Conservation (phyloP, 2,113 vertebrate genomes). For the Forbesichthys agassizii region DNA sequence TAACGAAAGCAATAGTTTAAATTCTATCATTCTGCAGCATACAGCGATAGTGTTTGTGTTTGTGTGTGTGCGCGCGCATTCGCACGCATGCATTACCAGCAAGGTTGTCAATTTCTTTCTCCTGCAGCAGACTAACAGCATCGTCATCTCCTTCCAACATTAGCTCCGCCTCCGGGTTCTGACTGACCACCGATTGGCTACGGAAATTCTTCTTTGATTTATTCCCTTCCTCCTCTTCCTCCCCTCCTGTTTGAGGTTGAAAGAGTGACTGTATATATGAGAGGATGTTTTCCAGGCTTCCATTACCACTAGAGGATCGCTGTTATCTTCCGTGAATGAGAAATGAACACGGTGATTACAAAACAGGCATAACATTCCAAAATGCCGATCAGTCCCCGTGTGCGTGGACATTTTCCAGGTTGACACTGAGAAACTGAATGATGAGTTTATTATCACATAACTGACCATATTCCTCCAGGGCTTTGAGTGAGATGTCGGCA, state of each 20-base stretch:
- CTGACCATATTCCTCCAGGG: conserved; percentile 93
- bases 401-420: no score
- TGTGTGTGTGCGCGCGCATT: neutral
- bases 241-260: conserved; percentile 72
- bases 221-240: conserved; percentile 84
- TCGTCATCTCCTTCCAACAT: conserved; percentile 99
- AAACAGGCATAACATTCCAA: no score
- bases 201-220: conserved; percentile 94
- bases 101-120: conserved; percentile 98
- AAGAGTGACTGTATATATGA: neutral
- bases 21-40: conserved; percentile 1
- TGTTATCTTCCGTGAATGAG: no score
- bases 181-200: conserved; percentile 90
- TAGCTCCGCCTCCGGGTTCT: conserved; percentile 93
- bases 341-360: no score
- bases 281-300: neutral
- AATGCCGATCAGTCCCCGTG: no score
- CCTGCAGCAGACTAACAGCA: conserved; percentile 93
- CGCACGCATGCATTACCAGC: conserved; percentile 81
- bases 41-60: neutral
- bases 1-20: conserved; percentile 62
- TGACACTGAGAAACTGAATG: neutral
- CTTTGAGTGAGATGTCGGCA: conserved; percentile 86
- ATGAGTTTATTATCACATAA: neutral
- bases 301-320: no score